Evolutionary conservation across 2,888 invertebrate genomes (phyloP).

Genomic region (Acronicta alni): DNA sequence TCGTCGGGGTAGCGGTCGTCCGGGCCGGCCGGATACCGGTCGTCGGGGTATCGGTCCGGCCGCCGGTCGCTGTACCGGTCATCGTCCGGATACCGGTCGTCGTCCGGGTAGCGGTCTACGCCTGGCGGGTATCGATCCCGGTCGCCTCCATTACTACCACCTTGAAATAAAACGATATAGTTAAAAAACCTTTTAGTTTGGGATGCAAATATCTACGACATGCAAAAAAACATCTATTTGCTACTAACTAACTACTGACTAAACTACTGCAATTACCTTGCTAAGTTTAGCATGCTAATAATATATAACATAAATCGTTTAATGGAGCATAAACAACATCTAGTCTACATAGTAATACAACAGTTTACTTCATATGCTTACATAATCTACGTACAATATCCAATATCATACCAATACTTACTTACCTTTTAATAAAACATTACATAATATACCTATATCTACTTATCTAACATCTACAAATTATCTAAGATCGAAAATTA

Average conservation of each 20-base stretch:
- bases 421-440: neutral
- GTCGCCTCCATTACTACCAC: constrained; percentile 80
- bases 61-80: constrained; percentile 79
- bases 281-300: constrained; percentile 31
- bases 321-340: constrained; percentile 14
- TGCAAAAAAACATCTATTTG: constrained; percentile 38
- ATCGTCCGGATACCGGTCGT: constrained; percentile 87
- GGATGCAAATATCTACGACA: constrained; percentile 3
- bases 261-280: constrained; percentile 40
- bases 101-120: constrained; percentile 84
- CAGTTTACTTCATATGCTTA: constrained; percentile 1
- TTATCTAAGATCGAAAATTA: constrained; percentile 8
- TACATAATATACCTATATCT: neutral
- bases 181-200: constrained; percentile 17
- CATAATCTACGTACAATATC: constrained; percentile 6
- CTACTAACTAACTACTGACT: constrained; percentile 43
- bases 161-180: constrained; percentile 67
- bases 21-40: constrained; percentile 83
- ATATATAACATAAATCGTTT: constrained; percentile 14
- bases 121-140: constrained; percentile 83
- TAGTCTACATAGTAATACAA: constrained; percentile 1
- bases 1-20: constrained; percentile 52
- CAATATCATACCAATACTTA: neutral
- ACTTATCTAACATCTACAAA: constrained; percentile 20
- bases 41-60: constrained; percentile 84